A percentile compares a stretch with the other conserved stretches of the same genome.
Conservation (phyloP, 2,888 invertebrate species). For the Timandra comae region DNA sequence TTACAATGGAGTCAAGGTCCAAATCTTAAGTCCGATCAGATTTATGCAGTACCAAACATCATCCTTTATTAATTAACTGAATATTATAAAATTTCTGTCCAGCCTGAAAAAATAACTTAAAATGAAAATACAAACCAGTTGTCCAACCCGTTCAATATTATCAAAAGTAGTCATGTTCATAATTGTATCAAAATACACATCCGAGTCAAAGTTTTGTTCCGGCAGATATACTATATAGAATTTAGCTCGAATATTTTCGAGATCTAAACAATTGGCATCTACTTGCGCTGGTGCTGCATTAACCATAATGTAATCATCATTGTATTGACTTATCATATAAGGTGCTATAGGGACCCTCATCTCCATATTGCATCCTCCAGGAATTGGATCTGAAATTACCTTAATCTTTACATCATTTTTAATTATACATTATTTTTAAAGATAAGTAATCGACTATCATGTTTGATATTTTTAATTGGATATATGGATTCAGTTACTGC, state of each 20-base stretch:
- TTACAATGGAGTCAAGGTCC: too few relatives aligned
- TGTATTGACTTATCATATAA: constrained; percentile 62
- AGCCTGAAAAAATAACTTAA: too few relatives aligned
- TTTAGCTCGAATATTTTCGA: constrained; percentile 37
- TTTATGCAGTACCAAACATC: too few relatives aligned
- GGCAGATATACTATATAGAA: constrained; percentile 80
- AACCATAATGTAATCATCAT: constrained; percentile 60
- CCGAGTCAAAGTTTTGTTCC: constrained; percentile 70
- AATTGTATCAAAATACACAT: constrained; percentile 78
- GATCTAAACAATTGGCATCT: constrained; percentile 33
- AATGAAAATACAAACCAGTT: constrained; percentile 65
- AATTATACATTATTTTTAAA: too few relatives aligned
- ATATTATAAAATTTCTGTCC: too few relatives aligned
- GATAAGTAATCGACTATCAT: too few relatives aligned
- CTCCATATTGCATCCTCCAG: constrained; percentile 87
- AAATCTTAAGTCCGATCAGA: too few relatives aligned
- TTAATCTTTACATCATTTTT: too few relatives aligned
- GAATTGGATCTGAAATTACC: constrained; percentile 80
- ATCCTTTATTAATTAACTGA: too few relatives aligned
- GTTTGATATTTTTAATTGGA: too few relatives aligned
- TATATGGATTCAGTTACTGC: too few relatives aligned
- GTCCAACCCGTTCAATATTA: constrained; percentile 68
- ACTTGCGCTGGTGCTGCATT: constrained; percentile 71
- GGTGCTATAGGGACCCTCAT: constrained; percentile 79
- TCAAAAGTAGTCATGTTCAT: constrained; percentile 78